phyloP scores from a whole-genome alignment of 2,888 invertebrate species.

The Tuta absoluta region DNA sequence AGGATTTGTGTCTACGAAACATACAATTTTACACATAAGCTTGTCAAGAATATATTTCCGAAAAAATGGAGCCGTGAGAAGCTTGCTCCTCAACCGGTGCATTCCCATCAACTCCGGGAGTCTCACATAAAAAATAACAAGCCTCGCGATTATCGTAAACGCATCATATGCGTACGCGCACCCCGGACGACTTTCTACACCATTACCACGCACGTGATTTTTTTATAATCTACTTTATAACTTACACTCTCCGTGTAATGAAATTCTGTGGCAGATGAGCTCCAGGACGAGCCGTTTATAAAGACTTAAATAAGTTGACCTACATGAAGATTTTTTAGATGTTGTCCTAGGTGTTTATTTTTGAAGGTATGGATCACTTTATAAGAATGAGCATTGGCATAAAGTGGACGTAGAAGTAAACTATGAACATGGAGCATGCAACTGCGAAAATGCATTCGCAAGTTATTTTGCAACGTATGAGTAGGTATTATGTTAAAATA shows the following conservation, averaged over 20 bases:
- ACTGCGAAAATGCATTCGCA: slow-evolving; percentile 6
- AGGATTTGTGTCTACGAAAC: too few relatives aligned
- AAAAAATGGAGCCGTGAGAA: slow-evolving; percentile 17
- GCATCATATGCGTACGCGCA: slow-evolving; percentile 44
- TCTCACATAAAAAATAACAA: slow-evolving; percentile 78
- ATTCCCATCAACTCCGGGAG: slow-evolving; percentile 44
- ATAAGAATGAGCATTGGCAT: neutral
- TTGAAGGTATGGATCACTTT: neutral
- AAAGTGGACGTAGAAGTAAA: neutral
- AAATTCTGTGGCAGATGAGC: slow-evolving; percentile 22
- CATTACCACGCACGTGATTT: slow-evolving; percentile 56
- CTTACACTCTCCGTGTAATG: slow-evolving; percentile 10
- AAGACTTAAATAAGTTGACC: neutral
- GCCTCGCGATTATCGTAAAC: slow-evolving; percentile 63
- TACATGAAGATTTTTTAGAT: neutral
- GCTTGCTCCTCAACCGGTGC: slow-evolving; percentile 31
- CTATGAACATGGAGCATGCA: neutral
- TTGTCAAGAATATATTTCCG: neutral
- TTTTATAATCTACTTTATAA: slow-evolving; percentile 36
- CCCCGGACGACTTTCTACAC: slow-evolving; percentile 58
- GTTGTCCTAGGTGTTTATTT: neutral
- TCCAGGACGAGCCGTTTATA: slow-evolving; percentile 15
- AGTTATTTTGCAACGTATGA: slow-evolving; percentile 1
- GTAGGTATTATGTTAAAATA: slow-evolving; percentile 5
- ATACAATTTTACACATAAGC: neutral